These are phyloP conservation scores for Xyrichtys novacula DNA, from an alignment of 2,797 vertebrate species.

Conservation along the genomic window DNA sequence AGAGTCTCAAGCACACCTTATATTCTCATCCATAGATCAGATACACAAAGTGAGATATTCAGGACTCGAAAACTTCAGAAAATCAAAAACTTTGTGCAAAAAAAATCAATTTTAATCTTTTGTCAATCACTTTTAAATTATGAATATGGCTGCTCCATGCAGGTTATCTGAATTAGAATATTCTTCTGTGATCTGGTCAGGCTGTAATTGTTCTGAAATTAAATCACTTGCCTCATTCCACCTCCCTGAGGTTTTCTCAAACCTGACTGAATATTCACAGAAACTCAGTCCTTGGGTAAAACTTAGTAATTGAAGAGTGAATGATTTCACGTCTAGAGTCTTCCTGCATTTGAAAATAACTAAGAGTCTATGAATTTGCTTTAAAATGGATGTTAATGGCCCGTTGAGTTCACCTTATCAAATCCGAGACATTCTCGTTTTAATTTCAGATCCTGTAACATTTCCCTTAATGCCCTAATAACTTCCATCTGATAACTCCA, in stretches of 20 bases:
- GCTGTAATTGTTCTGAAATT: constrained; percentile 57
- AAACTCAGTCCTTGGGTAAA: constrained; percentile 4
- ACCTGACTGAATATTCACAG: constrained; percentile 48
- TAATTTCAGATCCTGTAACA: constrained; percentile 35
- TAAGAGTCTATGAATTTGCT: not conserved
- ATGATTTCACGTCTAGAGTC: constrained; percentile 20
- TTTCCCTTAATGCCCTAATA: constrained; percentile 30
- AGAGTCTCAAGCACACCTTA: not conserved
- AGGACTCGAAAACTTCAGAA: constrained; percentile 12
- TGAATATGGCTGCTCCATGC: constrained; percentile 30
- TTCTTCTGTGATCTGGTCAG: constrained; percentile 48
- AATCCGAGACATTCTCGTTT: not conserved
- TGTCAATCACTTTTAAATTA: constrained; percentile 24
- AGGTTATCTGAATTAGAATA: constrained; percentile 36
- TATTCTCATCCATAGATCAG: not conserved
- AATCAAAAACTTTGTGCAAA: constrained; percentile 28
- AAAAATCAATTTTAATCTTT: constrained; percentile 61
- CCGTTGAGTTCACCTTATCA: not conserved
- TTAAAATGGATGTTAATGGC: too few species aligned
- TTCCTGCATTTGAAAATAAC: not conserved
- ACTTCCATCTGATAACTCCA: constrained; percentile 41
- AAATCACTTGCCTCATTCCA: constrained; percentile 16
- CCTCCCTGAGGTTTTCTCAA: constrained; percentile 12
- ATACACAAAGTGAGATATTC: constrained; percentile 3
- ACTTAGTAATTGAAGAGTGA: constrained; percentile 40